Conservation (phyloP, 1,140 invertebrate genomes). For the Hyposmocoma kahamanoa region DNA sequence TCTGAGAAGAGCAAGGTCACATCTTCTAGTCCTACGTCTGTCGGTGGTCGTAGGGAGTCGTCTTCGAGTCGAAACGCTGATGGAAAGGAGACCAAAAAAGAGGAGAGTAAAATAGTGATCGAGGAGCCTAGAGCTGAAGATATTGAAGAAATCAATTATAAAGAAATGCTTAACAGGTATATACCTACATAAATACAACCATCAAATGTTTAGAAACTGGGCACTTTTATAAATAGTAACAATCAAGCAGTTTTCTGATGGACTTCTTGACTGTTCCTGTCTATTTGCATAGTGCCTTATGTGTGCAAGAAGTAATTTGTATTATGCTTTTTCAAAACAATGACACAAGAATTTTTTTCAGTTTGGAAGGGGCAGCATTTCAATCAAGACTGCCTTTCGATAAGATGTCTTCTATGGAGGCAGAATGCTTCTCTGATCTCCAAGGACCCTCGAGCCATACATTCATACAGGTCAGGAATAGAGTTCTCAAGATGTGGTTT, state of each 20-base stretch:
- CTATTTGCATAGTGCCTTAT: too few species aligned
- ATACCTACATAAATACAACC: too few species aligned
- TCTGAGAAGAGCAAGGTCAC: slow-evolving; percentile 78
- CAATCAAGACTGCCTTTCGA: slow-evolving; percentile 95
- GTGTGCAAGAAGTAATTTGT: too few species aligned
- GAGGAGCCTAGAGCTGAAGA: slow-evolving; percentile 71
- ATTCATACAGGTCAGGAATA: slow-evolving; percentile 94
- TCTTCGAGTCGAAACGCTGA: slow-evolving; percentile 48
- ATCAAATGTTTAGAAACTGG: too few species aligned
- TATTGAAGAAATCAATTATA: slow-evolving; percentile 72
- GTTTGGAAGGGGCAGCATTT: slow-evolving; percentile 93
- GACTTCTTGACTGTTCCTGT: too few species aligned
- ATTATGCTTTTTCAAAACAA: too few species aligned
- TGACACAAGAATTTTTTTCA: too few species aligned
- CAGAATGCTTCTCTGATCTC: slow-evolving; percentile 94
- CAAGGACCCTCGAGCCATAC: slow-evolving; percentile 89
- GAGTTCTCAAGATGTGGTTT: slow-evolving; percentile 96
- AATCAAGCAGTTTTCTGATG: too few species aligned
- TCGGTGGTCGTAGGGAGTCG: slow-evolving; percentile 68
- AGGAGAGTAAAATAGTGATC: slow-evolving; percentile 61
- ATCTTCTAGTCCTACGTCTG: slow-evolving; percentile 52
- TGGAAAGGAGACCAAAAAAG: slow-evolving; percentile 64
- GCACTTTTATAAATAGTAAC: too few species aligned
- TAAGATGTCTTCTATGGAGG: slow-evolving; percentile 95
- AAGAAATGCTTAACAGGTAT: slow-evolving; percentile 70